phyloP scores from a whole-genome alignment of 2,113 vertebrate species.

The Perca flavescens region DNA sequence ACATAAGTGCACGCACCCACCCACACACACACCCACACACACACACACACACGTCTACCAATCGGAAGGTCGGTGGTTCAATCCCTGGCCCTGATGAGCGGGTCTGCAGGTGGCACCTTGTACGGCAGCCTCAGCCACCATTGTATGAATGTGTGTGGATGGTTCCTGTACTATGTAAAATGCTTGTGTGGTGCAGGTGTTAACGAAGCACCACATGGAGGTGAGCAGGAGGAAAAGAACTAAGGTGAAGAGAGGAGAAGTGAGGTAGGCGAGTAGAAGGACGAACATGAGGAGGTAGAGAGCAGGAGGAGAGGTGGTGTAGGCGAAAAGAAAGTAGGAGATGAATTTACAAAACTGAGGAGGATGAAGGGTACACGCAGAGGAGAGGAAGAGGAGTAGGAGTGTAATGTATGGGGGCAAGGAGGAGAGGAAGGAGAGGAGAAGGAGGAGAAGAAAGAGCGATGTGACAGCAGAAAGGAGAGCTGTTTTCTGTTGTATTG shows the following conservation, averaged over 20 bases:
- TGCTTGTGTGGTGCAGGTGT: neutral
- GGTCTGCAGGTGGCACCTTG: too few species aligned
- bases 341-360: constrained; percentile 13
- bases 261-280: neutral
- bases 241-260: constrained; percentile 8
- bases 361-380: neutral
- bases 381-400: constrained; percentile 3
- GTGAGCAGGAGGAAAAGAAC: neutral
- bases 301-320: constrained; percentile 21
- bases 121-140: too few species aligned
- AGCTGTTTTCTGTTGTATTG: constrained; percentile 31
- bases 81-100: too few species aligned
- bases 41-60: neutral
- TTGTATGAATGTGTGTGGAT: too few species aligned
- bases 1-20: too few species aligned
- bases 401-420: constrained; percentile 4
- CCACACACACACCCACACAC: neutral
- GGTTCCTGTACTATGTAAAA: neutral
- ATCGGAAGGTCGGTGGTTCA: too few species aligned
- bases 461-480: constrained; percentile 24
- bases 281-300: neutral
- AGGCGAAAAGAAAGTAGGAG: constrained; percentile 12
- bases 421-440: constrained; percentile 10
- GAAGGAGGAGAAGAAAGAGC: constrained; percentile 1
- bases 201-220: neutral